phyloP scores from a whole-genome alignment of 2,888 invertebrate species.

The Serripes groenlandicus region DNA sequence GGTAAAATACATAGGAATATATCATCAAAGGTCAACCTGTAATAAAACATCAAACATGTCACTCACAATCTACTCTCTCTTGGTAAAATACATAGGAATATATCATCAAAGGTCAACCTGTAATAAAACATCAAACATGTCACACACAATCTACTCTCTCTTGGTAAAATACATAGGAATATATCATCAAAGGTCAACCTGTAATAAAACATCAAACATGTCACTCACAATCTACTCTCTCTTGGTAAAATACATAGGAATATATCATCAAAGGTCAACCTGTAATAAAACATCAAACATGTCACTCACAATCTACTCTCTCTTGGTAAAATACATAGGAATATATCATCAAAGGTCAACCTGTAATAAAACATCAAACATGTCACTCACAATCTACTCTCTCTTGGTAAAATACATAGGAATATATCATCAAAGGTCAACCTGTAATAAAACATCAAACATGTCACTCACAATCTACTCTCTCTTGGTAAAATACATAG shows the following conservation, averaged over 20 bases:
- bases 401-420: no score
- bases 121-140: constrained; percentile 88
- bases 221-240: constrained; percentile 95
- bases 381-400: no score
- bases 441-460: no score
- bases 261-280: constrained; percentile 88
- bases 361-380: no score
- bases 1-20: constrained; percentile 94
- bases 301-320: no score
- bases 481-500: no score
- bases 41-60: constrained; percentile 88
- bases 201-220: constrained; percentile 86
- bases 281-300: constrained; percentile 73
- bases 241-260: constrained; percentile 94
- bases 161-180: constrained; percentile 93
- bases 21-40: constrained; percentile 88
- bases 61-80: constrained; percentile 95
- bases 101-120: constrained; percentile 88
- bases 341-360: no score
- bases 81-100: constrained; percentile 93
- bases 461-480: no score
- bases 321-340: no score
- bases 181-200: constrained; percentile 88
- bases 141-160: constrained; percentile 95
- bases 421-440: no score